phyloP scores from a whole-genome alignment of 2,113 vertebrate species.

The Oostethus manadensis region DNA sequence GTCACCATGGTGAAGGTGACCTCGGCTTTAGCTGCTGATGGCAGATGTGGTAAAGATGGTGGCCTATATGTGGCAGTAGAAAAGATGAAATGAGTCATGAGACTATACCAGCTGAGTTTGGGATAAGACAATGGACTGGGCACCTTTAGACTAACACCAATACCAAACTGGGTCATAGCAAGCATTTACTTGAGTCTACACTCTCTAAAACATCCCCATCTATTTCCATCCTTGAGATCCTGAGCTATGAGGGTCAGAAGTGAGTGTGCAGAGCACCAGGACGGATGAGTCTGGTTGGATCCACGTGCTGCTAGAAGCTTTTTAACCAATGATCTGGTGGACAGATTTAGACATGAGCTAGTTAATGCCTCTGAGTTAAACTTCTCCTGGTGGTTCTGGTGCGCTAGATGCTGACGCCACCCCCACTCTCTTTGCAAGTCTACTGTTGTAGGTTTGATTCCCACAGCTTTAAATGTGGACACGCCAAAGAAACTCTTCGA shows the following conservation, averaged over 20 bases:
- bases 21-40: slow-evolving; percentile 16
- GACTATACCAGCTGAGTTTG: too few species aligned
- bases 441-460: slow-evolving; percentile 7
- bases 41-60: slow-evolving; percentile 30
- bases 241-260: neutral
- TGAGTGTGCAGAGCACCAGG: neutral
- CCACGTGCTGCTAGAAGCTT: slow-evolving; percentile 45
- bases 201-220: too few species aligned
- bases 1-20: slow-evolving; percentile 57
- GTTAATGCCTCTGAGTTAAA: slow-evolving; percentile 61
- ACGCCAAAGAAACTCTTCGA: slow-evolving; percentile 6
- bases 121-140: too few species aligned
- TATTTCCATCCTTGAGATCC: neutral
- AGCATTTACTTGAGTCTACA: too few species aligned
- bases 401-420: slow-evolving; percentile 16
- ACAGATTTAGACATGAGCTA: slow-evolving; percentile 68
- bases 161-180: too few species aligned
- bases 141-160: too few species aligned
- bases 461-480: slow-evolving; percentile 6
- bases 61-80: slow-evolving; percentile 14
- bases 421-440: slow-evolving; percentile 5
- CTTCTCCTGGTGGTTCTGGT: slow-evolving; percentile 44
- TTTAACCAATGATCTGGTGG: slow-evolving; percentile 43
- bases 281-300: neutral
- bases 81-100: too few species aligned